Conservation (phyloP, 2,113 vertebrate genomes). For the Dissostichus mawsoni region DNA sequence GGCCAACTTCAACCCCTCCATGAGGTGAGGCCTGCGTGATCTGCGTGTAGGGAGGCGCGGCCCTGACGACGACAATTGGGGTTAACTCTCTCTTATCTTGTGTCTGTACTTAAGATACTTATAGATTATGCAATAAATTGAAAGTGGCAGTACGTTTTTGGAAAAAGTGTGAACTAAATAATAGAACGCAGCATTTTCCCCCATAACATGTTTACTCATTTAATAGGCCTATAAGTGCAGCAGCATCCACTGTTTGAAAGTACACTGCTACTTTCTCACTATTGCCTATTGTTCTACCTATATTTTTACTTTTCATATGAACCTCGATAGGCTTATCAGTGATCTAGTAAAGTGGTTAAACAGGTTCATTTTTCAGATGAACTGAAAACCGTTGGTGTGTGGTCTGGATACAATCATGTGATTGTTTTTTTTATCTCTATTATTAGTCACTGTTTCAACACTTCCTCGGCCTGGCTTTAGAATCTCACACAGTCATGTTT, state of each 20-base stretch:
- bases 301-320: background rate
- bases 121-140: too few relatives aligned
- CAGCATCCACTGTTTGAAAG: background rate
- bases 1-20: too few relatives aligned
- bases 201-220: background rate
- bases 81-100: too few relatives aligned
- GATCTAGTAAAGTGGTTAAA: background rate
- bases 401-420: conserved; percentile 13
- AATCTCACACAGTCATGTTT: conserved; percentile 66
- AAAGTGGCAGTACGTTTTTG: too few relatives aligned
- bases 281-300: background rate
- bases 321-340: background rate
- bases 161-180: background rate
- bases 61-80: too few relatives aligned
- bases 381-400: background rate
- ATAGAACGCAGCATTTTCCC: background rate
- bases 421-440: background rate
- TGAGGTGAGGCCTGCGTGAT: too few relatives aligned
- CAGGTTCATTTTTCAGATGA: background rate
- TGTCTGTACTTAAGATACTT: too few relatives aligned
- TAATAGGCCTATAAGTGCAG: background rate
- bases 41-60: too few relatives aligned
- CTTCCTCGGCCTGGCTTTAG: conserved; percentile 1
- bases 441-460: conserved; percentile 52
- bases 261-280: background rate